These are phyloP conservation scores for Camptogramma bilineatum DNA, from an alignment of 2,888 invertebrate genomes.

Conservation along the genomic window DNA sequence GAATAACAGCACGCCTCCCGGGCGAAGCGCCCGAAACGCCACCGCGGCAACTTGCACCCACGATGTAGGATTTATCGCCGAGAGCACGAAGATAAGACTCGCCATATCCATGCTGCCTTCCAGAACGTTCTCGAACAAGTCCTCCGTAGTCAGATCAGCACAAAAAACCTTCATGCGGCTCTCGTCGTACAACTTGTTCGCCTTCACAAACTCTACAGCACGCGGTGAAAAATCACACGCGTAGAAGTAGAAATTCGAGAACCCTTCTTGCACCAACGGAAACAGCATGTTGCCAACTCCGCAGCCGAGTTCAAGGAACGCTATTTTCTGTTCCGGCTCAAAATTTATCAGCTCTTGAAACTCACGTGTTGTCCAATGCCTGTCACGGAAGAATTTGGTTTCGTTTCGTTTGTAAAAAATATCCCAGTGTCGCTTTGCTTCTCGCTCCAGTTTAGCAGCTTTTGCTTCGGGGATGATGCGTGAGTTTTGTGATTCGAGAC, in stretches of 20 bases:
- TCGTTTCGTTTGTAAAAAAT: constrained; percentile 98
- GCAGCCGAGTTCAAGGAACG: constrained; percentile 94
- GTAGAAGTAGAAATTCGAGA: constrained; percentile 87
- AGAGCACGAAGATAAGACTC: constrained; percentile 97
- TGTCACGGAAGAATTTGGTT: constrained; percentile 96
- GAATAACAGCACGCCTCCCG: constrained; percentile 93
- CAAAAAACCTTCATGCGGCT: constrained; percentile 91
- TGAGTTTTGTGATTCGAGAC: constrained; percentile 88
- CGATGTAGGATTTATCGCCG: constrained; percentile 95
- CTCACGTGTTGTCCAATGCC: constrained; percentile 98
- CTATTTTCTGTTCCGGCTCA: constrained; percentile 83
- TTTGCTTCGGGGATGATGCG: constrained; percentile 87
- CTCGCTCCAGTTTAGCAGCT: constrained; percentile 90
- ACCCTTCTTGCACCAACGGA: constrained; percentile 93
- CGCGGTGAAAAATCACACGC: constrained; percentile 97
- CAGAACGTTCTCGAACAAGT: constrained; percentile 85
- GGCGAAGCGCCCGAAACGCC: constrained; percentile 87
- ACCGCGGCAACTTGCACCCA: constrained; percentile 88
- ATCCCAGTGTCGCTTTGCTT: constrained; percentile 97
- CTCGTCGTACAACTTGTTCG: constrained; percentile 87
- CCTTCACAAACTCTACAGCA: constrained; percentile 94
- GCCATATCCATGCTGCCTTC: constrained; percentile 89
- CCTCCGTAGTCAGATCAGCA: constrained; percentile 91
- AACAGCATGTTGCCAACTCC: constrained; percentile 99
- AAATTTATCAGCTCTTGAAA: constrained; percentile 91